Percentiles rank a stretch among this genome's conserved stretches.
Conservation (phyloP, 2,797 vertebrate genomes). For the Gambelia wislizenii region DNA sequence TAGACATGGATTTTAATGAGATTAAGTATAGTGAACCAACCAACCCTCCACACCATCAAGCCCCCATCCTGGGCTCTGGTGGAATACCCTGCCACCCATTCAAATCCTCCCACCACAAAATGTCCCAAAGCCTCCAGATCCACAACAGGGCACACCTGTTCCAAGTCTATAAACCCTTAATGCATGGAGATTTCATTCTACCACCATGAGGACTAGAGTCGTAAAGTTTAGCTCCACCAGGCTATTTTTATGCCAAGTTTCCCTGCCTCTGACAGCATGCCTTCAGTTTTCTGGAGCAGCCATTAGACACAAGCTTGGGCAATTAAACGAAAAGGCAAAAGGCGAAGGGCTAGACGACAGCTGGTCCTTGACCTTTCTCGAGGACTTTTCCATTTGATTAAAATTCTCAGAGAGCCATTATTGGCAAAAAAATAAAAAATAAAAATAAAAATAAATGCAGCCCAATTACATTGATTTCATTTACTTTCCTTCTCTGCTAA, state of each 20-base stretch:
- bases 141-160: no score
- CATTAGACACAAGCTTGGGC: neutral
- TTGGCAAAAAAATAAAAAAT: neutral
- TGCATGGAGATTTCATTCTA: neutral
- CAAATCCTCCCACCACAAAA: no score
- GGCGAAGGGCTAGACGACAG: neutral
- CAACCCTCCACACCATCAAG: no score
- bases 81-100: no score
- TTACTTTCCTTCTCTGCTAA: neutral
- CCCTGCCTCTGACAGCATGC: no score
- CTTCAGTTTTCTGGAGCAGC: neutral
- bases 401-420: slow-evolving; percentile 2
- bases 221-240: neutral
- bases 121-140: no score
- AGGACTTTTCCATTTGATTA: neutral
- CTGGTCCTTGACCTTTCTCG: slow-evolving; percentile 40
- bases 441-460: no score
- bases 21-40: no score
- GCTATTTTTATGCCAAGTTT: neutral
- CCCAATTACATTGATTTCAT: neutral
- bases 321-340: neutral
- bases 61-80: no score
- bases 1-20: no score
- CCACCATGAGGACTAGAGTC: neutral
- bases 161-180: no score